Conservation (phyloP, 2,888 invertebrate genomes). For the Mythimna ferrago region DNA sequence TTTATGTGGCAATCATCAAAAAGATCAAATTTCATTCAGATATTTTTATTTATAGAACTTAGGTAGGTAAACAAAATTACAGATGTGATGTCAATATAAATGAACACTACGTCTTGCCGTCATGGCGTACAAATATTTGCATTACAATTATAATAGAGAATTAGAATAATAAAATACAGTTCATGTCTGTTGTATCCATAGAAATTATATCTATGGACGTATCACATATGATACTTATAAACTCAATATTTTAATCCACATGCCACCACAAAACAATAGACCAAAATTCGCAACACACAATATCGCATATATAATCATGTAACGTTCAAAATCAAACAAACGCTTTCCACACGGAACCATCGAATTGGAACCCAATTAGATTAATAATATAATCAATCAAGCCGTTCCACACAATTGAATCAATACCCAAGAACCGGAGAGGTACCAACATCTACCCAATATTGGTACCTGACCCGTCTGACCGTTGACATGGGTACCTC, state of each 20-base stretch:
- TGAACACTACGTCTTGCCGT: too few relatives aligned
- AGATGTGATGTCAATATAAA: too few relatives aligned
- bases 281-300: neutral
- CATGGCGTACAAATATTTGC: too few relatives aligned
- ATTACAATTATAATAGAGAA: too few relatives aligned
- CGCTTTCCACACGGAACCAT: slow-evolving; percentile 18
- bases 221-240: too few relatives aligned
- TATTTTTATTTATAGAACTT: too few relatives aligned
- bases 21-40: too few relatives aligned
- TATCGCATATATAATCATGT: slow-evolving; percentile 10
- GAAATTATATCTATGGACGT: too few relatives aligned
- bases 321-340: slow-evolving; percentile 40
- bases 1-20: too few relatives aligned
- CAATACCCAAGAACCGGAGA: slow-evolving; percentile 43
- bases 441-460: slow-evolving; percentile 39
- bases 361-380: slow-evolving; percentile 54
- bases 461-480: slow-evolving; percentile 52
- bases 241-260: neutral
- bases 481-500: slow-evolving; percentile 54
- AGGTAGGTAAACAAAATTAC: too few relatives aligned
- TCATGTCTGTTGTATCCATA: too few relatives aligned
- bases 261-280: neutral
- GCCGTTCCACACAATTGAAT: slow-evolving; percentile 56
- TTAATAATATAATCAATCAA: slow-evolving; percentile 63
- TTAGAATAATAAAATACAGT: too few relatives aligned